phyloP scores from a whole-genome alignment of 2,888 invertebrate species.

The Plemyria rubiginata region DNA sequence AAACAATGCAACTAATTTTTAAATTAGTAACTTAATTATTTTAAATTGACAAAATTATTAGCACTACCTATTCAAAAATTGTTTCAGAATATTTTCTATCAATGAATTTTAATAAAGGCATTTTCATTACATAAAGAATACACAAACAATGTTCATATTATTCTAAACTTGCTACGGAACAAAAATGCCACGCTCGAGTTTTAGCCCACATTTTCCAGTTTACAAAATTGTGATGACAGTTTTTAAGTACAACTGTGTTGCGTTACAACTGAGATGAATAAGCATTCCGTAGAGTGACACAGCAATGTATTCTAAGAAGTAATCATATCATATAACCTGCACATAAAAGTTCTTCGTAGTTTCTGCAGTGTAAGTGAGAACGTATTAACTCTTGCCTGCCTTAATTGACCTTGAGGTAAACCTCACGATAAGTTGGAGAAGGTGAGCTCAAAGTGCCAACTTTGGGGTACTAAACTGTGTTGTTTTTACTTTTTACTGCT shows the following conservation, averaged over 20 bases:
- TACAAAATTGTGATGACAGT: neutral
- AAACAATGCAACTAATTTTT: neutral
- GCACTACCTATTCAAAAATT: neutral
- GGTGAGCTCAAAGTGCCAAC: neutral
- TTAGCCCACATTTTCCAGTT: too few species aligned
- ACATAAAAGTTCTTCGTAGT: neutral
- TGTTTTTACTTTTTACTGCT: constrained; percentile 1
- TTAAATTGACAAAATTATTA: too few species aligned
- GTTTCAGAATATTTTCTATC: neutral
- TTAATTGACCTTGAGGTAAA: neutral
- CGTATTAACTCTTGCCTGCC: neutral
- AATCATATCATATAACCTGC: neutral
- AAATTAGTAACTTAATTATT: too few species aligned
- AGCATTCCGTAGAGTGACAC: neutral
- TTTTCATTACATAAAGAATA: too few species aligned
- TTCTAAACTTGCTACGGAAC: too few species aligned
- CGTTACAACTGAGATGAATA: neutral
- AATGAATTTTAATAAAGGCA: neutral
- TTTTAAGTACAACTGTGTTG: neutral
- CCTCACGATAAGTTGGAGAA: neutral
- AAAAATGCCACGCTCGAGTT: too few species aligned
- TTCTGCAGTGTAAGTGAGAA: neutral
- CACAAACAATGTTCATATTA: too few species aligned
- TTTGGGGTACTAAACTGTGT: neutral
- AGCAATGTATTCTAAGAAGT: neutral